These are phyloP conservation scores for Sarcophaga bullata DNA, from an alignment of 1,140 invertebrate species.

Conservation along the genomic window DNA sequence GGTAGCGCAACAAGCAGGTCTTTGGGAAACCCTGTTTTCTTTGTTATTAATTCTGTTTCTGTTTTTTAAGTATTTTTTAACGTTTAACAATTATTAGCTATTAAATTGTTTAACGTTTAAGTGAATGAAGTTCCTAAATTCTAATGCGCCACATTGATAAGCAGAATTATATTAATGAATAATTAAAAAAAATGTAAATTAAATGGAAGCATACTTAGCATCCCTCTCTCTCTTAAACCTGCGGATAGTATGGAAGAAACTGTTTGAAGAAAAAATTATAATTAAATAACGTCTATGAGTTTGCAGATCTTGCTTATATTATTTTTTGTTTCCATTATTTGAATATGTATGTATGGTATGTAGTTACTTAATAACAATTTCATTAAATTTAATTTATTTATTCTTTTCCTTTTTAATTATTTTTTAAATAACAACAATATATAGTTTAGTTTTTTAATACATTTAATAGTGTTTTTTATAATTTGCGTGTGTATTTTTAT, in stretches of 20 bases:
- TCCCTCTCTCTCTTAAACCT: no score
- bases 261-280: background rate
- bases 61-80: background rate
- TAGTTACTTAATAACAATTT: slow-evolving; percentile 28
- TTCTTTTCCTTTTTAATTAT: background rate
- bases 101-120: background rate
- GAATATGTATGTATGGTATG: background rate
- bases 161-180: background rate
- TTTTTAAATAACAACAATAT: slow-evolving; percentile 15
- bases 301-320: no score
- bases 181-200: background rate
- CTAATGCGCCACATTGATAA: slow-evolving; percentile 3
- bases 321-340: no score
- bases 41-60: no score
- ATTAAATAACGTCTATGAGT: background rate
- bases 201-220: background rate
- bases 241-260: background rate
- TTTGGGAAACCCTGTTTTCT: background rate
- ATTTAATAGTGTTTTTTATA: slow-evolving; percentile 47
- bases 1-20: slow-evolving; percentile 10
- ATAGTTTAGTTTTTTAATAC: slow-evolving; percentile 36
- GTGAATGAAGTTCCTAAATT: background rate
- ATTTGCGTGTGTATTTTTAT: slow-evolving; percentile 44
- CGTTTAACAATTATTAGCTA: slow-evolving; percentile 7
- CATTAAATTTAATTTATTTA: background rate